Base-by-base conservation (phyloP, 2,113 vertebrate species). In the Coturnix japonica region DNA sequence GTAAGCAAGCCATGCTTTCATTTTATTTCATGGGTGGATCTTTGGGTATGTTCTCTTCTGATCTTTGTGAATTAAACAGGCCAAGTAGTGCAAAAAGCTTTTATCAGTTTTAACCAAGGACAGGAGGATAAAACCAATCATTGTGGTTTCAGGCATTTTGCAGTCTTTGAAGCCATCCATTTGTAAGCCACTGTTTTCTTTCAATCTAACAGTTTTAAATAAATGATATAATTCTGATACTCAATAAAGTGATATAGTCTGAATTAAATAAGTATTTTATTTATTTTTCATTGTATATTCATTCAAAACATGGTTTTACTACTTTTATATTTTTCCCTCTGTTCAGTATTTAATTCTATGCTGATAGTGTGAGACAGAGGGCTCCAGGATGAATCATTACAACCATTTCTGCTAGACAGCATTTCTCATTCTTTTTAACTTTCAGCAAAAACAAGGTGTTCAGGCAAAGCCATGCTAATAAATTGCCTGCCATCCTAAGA, bases 371-470 rank as follows among this genome's bases (percentile, higher is more conserved):
- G 28, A 7, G 1, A 0, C 39, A 26, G 33, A 70, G 10, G 65
- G 4, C 3, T 85, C 22, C 12, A 47, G 13, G 28, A 30, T 17
- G 25, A 70, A 57, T 75, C 57, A 33, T 6, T 54, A 21, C 31
- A 41, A 2, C 26, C 37, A 3, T 77, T 90, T 39, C 39, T 85
- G 15, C 69, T 73, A 51, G 72, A 16, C 49, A 79, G 3, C 26
- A 11, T 85, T 86, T 89, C 57, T 89, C 33, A 7, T 90, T 81
- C 67, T 87, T 4, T 30, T 89, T 73, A 66, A 20, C 37, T 23
- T 84, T 76, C 64, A 64, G 39, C 16, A 63, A 69, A 95, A 91
- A 41, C 43, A 81, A 90, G 56, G 54, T 23, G 39, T 79, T 80
- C 51, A 39, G 11, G 70, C 54, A 70, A 85, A 91, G 60, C 43